phyloP scores from a whole-genome alignment of 2,113 vertebrate genomes.

The Hydrochoerus hydrochaeris region DNA sequence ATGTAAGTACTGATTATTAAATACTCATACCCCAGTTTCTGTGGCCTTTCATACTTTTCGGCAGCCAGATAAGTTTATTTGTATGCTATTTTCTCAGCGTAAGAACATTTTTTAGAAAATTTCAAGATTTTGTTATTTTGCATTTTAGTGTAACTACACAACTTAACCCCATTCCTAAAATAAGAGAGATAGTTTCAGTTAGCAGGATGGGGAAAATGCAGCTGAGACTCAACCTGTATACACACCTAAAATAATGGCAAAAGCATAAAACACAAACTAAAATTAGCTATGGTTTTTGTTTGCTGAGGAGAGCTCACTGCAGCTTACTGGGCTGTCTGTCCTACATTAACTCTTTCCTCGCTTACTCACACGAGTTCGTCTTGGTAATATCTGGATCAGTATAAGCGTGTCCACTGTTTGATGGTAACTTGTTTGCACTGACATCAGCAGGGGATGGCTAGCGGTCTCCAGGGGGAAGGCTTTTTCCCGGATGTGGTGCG shows the following conservation, averaged over 20 bases:
- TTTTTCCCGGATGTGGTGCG: neutral
- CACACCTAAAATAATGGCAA: slow-evolving; percentile 35
- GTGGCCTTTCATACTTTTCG: neutral
- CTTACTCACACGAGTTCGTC: neutral
- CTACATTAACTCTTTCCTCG: neutral
- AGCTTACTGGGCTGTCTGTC: neutral
- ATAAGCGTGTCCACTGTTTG: slow-evolving; percentile 4
- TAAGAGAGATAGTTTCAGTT: neutral
- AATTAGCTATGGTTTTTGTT: slow-evolving; percentile 12
- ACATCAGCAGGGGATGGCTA: neutral
- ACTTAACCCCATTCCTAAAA: neutral
- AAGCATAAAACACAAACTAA: slow-evolving; percentile 44
- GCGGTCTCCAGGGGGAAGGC: neutral
- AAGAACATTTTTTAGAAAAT: neutral
- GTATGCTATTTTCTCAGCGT: neutral
- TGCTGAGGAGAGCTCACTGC: neutral
- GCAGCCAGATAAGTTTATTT: neutral
- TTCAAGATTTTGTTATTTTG: neutral
- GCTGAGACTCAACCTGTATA: neutral
- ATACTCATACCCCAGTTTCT: neutral
- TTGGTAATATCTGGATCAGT: no score
- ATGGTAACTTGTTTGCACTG: neutral
- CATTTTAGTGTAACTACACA: slow-evolving; percentile 1
- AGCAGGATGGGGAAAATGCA: neutral
- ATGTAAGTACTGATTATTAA: slow-evolving; percentile 20